Base-by-base conservation (phyloP, 1,140 invertebrate species). In the Carposina sasakii region DNA sequence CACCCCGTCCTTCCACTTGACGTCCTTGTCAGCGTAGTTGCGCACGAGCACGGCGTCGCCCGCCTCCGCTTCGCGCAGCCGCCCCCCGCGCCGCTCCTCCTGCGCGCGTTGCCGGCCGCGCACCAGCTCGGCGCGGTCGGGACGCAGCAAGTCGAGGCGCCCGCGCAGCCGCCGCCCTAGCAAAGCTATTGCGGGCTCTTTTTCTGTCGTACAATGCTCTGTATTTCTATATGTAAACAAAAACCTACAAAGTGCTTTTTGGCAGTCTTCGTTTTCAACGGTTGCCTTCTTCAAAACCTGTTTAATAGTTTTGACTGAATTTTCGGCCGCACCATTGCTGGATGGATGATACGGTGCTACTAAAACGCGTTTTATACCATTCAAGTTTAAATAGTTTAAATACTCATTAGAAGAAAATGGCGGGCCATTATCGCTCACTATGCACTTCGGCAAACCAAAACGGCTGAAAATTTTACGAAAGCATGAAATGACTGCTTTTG, bases 361-460 rank as follows among this genome's bases (percentile, higher is more conserved):
- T 1, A 52, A 13, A 4, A 22, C 15, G 13, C 31, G 49, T 36
- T 42, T 49, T 1, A 43, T 48, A 4, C 56, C 48, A 19, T 58
- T 54, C 16, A 12, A 24, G 8, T 39, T 2, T 28, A 40, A 41
- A 48, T 40, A 48, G 12, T 16, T 10, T 10, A 12, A n/a, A 30
- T 24, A 48, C 2, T 33, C 47, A 1, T 10, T 16, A 3, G 34
- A 40, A 23, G 46, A 28, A 40, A 50, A 50, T 1, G 48, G 54
- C 24, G 41, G 39, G 2, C 60, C 65, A 19, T 54, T 65, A 41
- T 68, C 62, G 12, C 43, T 43, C 8, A 68, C 52, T n/a, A 68
- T 9, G 28, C 15, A 17, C 26, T 52, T 55, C 17, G 62, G 57
- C 12, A 68, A 47, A 16, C 65, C 59, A 19, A 50, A 64, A 21